Percentiles rank a stretch among this genome's conserved stretches.
phyloP scores from a whole-genome alignment of 2,113 vertebrate genomes.

The Vidua chalybeata region DNA sequence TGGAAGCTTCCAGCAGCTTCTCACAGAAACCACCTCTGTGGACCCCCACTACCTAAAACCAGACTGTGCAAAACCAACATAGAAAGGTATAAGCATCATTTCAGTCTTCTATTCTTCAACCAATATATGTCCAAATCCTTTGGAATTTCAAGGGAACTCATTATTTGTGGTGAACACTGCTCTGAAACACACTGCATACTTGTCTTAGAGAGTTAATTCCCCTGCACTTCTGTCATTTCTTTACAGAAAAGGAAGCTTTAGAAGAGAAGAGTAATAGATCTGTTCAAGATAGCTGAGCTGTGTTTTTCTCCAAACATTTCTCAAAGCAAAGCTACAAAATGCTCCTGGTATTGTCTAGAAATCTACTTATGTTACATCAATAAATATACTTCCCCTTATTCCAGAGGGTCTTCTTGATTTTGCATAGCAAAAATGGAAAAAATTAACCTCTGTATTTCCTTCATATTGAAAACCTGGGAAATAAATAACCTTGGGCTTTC shows the following conservation, averaged over 20 bases:
- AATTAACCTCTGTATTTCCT: neutral
- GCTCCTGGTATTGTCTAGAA: neutral
- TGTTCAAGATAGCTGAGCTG: neutral
- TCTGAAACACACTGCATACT: neutral
- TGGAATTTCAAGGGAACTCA: neutral
- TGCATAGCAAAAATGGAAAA: neutral
- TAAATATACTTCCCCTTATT: neutral
- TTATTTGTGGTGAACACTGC: neutral
- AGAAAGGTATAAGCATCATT: neutral
- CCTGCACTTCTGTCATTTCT: neutral
- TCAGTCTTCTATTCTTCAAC: neutral
- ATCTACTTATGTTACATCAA: neutral
- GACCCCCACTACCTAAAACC: neutral
- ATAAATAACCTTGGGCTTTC: neutral
- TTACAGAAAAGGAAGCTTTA: neutral
- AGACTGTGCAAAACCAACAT: neutral
- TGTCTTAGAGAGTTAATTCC: neutral
- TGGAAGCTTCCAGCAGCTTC: neutral
- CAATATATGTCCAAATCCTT: neutral
- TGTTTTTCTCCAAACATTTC: neutral
- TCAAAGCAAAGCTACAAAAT: neutral
- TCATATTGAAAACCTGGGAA: neutral
- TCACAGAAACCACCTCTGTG: neutral
- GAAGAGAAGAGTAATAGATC: neutral
- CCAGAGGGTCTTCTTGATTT: neutral